Evolutionary conservation across 2,888 invertebrate genomes (phyloP).

Genomic region (Meliscaeva auricollis): DNA sequence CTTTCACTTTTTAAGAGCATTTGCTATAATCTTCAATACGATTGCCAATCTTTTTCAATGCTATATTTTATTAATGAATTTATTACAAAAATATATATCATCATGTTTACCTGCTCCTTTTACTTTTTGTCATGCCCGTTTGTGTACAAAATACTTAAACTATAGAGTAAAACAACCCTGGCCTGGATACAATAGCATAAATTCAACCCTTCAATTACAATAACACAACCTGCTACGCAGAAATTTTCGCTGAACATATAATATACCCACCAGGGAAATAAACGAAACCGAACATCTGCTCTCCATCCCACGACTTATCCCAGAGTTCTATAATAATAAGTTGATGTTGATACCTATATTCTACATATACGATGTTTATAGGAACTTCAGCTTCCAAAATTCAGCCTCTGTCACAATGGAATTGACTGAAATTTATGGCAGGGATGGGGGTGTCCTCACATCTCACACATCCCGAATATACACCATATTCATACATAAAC

Average conservation of each 20-base stretch:
- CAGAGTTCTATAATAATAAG: constrained; percentile 48
- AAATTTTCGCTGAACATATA: constrained; percentile 14
- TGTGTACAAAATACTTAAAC: constrained; percentile 46
- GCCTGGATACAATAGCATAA: neutral
- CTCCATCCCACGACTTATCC: constrained; percentile 54
- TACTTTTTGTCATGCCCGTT: constrained; percentile 17
- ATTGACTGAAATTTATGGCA: constrained; percentile 66
- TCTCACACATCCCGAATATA: neutral
- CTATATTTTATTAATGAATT: neutral
- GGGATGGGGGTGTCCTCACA: constrained; percentile 29
- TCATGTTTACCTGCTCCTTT: neutral
- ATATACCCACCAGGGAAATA: constrained; percentile 36
- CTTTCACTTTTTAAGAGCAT: too few relatives aligned
- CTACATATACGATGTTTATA: neutral
- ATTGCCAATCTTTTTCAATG: neutral
- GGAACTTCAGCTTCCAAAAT: neutral
- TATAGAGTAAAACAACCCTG: constrained; percentile 36
- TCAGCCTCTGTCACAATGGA: constrained; percentile 53
- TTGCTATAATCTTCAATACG: too few relatives aligned
- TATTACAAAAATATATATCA: too few relatives aligned
- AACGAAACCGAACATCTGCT: constrained; percentile 58
- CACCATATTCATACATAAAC: constrained; percentile 16
- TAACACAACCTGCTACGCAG: constrained; percentile 18
- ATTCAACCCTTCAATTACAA: constrained; percentile 47
- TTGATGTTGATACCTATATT: neutral